phyloP scores from a whole-genome alignment of 2,113 vertebrate species.

The Corydoras maculifer region DNA sequence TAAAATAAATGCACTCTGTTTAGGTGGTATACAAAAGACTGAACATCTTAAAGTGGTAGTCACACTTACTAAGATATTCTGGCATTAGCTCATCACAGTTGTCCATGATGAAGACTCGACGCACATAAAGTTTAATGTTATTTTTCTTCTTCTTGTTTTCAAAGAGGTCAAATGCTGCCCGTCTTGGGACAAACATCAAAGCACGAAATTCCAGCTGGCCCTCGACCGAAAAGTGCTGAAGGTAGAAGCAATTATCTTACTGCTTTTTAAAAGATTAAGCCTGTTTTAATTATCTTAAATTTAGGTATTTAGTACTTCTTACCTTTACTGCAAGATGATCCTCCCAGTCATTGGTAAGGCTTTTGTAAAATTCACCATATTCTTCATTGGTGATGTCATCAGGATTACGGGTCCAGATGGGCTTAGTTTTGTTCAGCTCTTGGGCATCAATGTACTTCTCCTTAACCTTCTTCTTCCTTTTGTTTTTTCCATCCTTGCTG shows the following conservation, averaged over 20 bases:
- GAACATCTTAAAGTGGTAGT: background rate
- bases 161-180: conserved; percentile 89
- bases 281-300: background rate
- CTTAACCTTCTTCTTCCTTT: conserved; percentile 77
- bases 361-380: conserved; percentile 95
- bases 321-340: conserved; percentile 77
- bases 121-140: conserved; percentile 92
- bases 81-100: conserved; percentile 95
- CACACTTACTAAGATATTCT: conserved; percentile 88
- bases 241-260: background rate
- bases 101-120: conserved; percentile 98
- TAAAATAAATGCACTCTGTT: background rate
- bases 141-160: conserved; percentile 95
- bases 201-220: conserved; percentile 91
- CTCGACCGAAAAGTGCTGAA: conserved; percentile 95
- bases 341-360: conserved; percentile 79
- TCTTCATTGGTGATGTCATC: conserved; percentile 94
- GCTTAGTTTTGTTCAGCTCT: conserved; percentile 75
- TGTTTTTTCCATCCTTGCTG: conserved; percentile 59
- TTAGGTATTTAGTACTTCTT: background rate
- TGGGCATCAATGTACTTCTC: conserved; percentile 76
- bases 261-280: background rate
- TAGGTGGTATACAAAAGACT: no score
- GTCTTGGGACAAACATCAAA: conserved; percentile 84
- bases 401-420: conserved; percentile 90